Base-by-base conservation (phyloP, 2,888 invertebrate genomes). In the Synergus japonicus region DNA sequence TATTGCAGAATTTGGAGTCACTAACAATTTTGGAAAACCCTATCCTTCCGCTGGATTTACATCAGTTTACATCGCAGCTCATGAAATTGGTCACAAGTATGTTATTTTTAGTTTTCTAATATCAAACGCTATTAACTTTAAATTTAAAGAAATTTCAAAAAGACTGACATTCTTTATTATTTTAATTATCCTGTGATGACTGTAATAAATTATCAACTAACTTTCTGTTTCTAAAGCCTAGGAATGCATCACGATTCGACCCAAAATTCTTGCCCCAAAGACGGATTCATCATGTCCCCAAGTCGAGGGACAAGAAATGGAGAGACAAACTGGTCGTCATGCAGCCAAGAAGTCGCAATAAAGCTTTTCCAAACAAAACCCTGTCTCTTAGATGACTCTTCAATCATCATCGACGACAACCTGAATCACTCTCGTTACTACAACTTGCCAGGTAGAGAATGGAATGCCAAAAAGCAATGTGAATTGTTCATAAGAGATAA, bases 71-170 rank as follows among this genome's bases (percentile, higher is more conserved):
- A 96, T 97, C 89, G 94, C 96, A 83, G 96, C 96, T 0, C 97
- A 97, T 90, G 97, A 97, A 93, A 96, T 97, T 82, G 97, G 96
- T 83, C 97, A 96, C 92, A 96, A 96, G 96, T 96, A 94, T 93
- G 94, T 76, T 4, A 15, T 60, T 66, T 41, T 41, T 64, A 9
- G 37, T 37, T 37, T 37, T 37, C 7, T 37, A 37, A 7, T 7
- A 4, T 7, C 63, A 60, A 60, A n/a, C 7, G 2, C 15, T 60
- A n/a, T 60, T 60, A 8, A n/a, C 0, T 60, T 8, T 2, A 60
- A n/a, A n/a, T n/a, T n/a, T n/a, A n/a, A n/a, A n/a, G n/a, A n/a
- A n/a, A n/a, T n/a, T n/a, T n/a, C n/a, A n/a, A n/a, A 29, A 29
- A 29, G 22, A 29, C 22, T 29, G 22, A 29, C 22, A 29, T 29